A percentile compares a stretch with the other conserved stretches of the same genome.
phyloP scores from a whole-genome alignment of 2,113 vertebrate species.

The Saccopteryx bilineata region DNA sequence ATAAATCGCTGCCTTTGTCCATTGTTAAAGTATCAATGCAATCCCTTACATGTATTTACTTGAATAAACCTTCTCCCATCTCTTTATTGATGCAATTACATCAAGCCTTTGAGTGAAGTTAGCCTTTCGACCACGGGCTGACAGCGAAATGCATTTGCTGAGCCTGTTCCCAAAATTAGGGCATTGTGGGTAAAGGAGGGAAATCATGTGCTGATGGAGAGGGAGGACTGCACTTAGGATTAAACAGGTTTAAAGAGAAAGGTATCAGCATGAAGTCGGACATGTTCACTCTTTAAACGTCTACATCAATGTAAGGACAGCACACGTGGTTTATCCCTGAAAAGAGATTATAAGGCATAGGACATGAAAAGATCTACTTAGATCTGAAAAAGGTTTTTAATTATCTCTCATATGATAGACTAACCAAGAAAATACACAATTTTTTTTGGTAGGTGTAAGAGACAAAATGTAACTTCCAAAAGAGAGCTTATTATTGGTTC shows the following conservation, averaged over 20 bases:
- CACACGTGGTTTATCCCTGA: background rate
- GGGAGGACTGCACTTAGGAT: background rate
- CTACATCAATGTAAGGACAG: background rate
- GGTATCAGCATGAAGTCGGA: accelerated
- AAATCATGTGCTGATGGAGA: background rate
- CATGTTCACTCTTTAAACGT: background rate
- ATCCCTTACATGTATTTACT: background rate
- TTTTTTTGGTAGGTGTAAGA: background rate
- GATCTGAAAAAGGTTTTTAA: background rate
- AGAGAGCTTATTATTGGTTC: background rate
- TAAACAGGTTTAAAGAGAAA: background rate
- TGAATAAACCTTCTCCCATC: background rate
- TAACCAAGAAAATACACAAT: background rate
- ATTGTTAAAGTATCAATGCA: background rate
- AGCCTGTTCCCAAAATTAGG: background rate
- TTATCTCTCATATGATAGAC: background rate
- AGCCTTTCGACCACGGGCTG: background rate
- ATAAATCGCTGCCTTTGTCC: background rate
- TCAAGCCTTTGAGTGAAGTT: background rate
- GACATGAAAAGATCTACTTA: background rate
- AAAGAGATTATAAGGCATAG: background rate
- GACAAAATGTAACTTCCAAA: background rate
- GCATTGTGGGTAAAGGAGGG: background rate
- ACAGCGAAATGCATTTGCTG: background rate
- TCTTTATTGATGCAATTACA: background rate